Conservation (phyloP, 1,140 invertebrate species). For the Calephelis nemesis region DNA sequence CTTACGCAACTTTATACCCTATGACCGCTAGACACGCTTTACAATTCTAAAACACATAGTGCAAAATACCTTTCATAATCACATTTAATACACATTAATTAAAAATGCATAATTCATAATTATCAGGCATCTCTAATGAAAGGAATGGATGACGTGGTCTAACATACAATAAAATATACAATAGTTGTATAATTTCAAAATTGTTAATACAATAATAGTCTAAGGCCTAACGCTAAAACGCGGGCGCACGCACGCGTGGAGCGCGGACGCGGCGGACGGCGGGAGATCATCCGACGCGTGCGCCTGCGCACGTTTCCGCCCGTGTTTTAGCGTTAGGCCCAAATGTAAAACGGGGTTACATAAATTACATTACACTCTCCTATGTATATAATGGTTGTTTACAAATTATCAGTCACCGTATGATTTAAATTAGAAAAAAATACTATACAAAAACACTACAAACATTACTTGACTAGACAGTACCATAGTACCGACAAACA, state of each 20-base stretch:
- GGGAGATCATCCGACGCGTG: too few species aligned
- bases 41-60: conserved; percentile 48
- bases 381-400: conserved; percentile 30
- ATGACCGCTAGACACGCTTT: conserved; percentile 54
- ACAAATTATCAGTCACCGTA: conserved; percentile 61
- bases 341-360: conserved; percentile 15
- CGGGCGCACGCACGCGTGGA: too few species aligned
- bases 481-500: conserved; percentile 69
- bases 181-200: conserved; percentile 25
- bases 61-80: conserved; percentile 42
- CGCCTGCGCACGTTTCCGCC: too few species aligned
- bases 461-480: conserved; percentile 75
- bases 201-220: conserved; percentile 24
- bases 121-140: conserved; percentile 47
- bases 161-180: conserved; percentile 29
- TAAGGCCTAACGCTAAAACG: background rate
- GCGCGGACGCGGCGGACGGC: too few species aligned
- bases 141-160: conserved; percentile 41
- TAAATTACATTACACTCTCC: conserved; percentile 20
- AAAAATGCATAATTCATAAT: conserved; percentile 45
- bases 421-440: conserved; percentile 59
- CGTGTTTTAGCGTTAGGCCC: too few species aligned
- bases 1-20: conserved; percentile 54
- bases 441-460: conserved; percentile 72
- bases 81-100: conserved; percentile 43